Evolutionary conservation across 2,113 vertebrate species (phyloP).

Genomic region (Nematolebias whitei): DNA sequence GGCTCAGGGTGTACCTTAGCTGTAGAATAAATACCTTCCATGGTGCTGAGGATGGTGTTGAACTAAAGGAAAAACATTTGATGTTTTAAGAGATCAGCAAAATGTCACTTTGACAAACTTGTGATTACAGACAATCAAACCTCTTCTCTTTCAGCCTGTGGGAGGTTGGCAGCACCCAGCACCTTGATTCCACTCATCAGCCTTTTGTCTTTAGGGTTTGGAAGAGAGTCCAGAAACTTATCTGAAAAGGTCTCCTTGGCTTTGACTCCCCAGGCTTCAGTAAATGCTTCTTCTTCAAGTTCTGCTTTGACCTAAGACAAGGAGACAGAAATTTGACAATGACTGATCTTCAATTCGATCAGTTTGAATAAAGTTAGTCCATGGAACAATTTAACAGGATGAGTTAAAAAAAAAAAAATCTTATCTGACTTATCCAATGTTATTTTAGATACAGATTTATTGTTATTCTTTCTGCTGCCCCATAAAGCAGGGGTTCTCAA

Average conservation of each 20-base stretch:
- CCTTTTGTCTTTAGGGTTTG: constrained; percentile 67
- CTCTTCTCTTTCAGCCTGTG: constrained; percentile 73
- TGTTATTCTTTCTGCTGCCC: too few species aligned
- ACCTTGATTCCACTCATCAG: constrained; percentile 82
- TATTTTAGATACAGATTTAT: too few species aligned
- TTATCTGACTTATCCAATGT: too few species aligned
- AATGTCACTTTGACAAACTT: too few species aligned
- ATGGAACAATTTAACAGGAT: too few species aligned
- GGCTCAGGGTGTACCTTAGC: constrained; percentile 85
- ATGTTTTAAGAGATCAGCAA: too few species aligned
- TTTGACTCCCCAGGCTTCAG: neutral
- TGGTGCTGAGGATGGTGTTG: constrained; percentile 88
- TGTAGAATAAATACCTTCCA: constrained; percentile 92
- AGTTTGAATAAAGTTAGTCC: too few species aligned
- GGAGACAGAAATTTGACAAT: neutral
- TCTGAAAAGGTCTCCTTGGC: neutral
- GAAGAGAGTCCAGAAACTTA: neutral
- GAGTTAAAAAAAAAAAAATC: too few species aligned
- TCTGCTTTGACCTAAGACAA: neutral
- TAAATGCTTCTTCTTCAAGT: neutral
- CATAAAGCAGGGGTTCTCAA: too few species aligned
- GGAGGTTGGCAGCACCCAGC: constrained; percentile 89
- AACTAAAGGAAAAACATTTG: constrained; percentile 77
- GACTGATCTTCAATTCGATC: neutral
- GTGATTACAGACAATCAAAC: constrained; percentile 72